A percentile compares a stretch with the other conserved stretches of the same genome.
These are phyloP conservation scores for Clanis bilineata DNA, from an alignment of 2,888 invertebrate species.

Conservation along the genomic window DNA sequence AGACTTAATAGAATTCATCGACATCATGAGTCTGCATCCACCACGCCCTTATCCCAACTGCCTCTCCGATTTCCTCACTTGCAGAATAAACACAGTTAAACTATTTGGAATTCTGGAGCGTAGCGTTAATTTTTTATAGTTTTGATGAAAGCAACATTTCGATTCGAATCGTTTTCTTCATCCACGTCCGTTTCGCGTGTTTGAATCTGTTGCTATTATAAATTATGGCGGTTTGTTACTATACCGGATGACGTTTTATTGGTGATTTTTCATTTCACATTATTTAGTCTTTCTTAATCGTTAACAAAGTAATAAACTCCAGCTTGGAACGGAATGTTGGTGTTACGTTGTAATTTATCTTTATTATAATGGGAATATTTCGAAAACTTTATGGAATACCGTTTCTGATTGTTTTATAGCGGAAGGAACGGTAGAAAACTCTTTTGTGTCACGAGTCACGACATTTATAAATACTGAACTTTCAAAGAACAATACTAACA, in stretches of 20 bases:
- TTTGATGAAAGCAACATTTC: constrained; percentile 30
- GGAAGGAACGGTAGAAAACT: neutral
- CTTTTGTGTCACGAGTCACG: too few relatives aligned
- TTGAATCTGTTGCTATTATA: neutral
- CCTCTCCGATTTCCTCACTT: neutral
- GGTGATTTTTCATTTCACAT: neutral
- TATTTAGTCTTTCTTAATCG: neutral
- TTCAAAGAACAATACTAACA: neutral
- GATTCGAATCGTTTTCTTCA: neutral
- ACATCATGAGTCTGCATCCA: neutral
- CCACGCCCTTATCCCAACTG: neutral
- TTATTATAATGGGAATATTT: neutral
- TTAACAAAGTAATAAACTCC: neutral
- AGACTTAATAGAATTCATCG: neutral
- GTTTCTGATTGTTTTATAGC: neutral
- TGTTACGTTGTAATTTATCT: neutral
- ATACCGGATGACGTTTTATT: constrained; percentile 3
- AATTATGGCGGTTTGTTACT: neutral
- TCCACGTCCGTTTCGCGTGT: neutral
- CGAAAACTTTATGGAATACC: neutral
- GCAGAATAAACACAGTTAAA: constrained; percentile 46
- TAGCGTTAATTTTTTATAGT: constrained; percentile 40
- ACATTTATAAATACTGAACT: neutral
- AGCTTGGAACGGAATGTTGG: neutral
- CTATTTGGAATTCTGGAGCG: constrained; percentile 50